A percentile compares a stretch with the other conserved stretches of the same genome.
These are phyloP conservation scores for Alectura lathami DNA, from an alignment of 2,113 vertebrate genomes.

Conservation along the genomic window DNA sequence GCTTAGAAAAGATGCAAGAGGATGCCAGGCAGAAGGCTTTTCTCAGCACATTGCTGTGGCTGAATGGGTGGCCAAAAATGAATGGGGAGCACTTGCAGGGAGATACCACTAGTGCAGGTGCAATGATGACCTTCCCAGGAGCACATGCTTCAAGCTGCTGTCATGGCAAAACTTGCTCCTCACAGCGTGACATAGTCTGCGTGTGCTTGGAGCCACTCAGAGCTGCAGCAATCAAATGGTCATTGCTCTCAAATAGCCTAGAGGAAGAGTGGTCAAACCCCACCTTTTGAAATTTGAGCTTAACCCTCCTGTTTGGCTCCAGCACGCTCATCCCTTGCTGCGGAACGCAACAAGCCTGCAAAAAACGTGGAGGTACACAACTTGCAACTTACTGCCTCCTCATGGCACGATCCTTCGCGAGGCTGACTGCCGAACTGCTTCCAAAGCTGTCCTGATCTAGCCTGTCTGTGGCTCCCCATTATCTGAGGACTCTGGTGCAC, in stretches of 20 bases:
- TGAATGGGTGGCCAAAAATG: not conserved
- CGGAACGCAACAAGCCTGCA: not conserved
- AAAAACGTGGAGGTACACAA: not conserved
- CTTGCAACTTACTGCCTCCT: not conserved
- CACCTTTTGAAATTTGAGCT: not conserved
- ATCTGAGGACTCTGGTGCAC: not conserved
- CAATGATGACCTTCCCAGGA: not conserved
- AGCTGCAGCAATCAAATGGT: not conserved
- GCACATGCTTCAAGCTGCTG: fast-evolving
- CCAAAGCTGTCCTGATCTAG: not conserved
- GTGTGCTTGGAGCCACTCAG: not conserved
- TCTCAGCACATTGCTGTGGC: not conserved
- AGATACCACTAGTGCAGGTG: not conserved
- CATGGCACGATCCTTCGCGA: not conserved
- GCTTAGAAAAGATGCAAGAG: not conserved
- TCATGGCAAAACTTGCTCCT: not conserved
- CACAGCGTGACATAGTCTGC: not conserved
- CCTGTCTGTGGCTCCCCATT: fast-evolving
- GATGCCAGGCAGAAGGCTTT: not conserved
- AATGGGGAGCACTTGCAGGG: not conserved
- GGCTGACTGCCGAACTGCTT: no score
- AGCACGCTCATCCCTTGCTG: fast-evolving
- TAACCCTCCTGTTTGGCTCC: not conserved
- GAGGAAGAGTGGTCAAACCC: not conserved
- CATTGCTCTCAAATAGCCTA: not conserved